phyloP scores from a whole-genome alignment of 2,888 invertebrate species.

The Catocala fraxini region DNA sequence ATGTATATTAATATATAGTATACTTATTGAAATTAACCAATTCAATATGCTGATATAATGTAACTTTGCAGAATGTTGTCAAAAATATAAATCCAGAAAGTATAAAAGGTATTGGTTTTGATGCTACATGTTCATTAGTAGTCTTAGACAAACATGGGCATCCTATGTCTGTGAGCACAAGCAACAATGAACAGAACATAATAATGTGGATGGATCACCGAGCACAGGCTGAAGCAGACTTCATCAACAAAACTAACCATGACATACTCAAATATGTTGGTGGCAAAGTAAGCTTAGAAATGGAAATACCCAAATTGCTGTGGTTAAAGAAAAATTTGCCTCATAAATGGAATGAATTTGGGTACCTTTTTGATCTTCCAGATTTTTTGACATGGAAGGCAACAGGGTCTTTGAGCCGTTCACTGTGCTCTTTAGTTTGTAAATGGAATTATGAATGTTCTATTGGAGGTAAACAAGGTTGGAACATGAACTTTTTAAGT shows the following conservation, averaged over 20 bases:
- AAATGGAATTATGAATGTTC: constrained; percentile 97
- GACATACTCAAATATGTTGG: constrained; percentile 94
- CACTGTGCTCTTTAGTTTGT: constrained; percentile 96
- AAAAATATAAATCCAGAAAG: constrained; percentile 80
- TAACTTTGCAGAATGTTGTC: constrained; percentile 87
- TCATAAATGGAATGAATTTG: constrained; percentile 90
- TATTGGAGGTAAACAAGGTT: constrained; percentile 86
- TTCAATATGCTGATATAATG: too few relatives aligned
- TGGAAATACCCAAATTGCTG: constrained; percentile 97
- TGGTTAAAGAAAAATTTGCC: constrained; percentile 95
- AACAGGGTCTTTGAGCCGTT: constrained; percentile 92
- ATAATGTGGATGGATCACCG: constrained; percentile 98
- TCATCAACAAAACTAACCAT: constrained; percentile 93
- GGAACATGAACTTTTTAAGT: constrained; percentile 92
- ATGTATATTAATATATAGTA: not conserved
- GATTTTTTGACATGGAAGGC: constrained; percentile 98
- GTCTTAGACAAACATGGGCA: constrained; percentile 90
- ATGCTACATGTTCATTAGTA: constrained; percentile 98
- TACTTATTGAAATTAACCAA: too few relatives aligned
- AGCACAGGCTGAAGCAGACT: constrained; percentile 92
- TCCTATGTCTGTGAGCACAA: constrained; percentile 91
- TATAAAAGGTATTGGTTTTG: constrained; percentile 97
- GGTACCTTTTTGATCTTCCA: constrained; percentile 95
- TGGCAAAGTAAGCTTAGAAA: constrained; percentile 97
- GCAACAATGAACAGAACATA: constrained; percentile 92